These are phyloP conservation scores for Girardia tigrina DNA, from an alignment of 2,888 invertebrate genomes.

Conservation along the genomic window DNA sequence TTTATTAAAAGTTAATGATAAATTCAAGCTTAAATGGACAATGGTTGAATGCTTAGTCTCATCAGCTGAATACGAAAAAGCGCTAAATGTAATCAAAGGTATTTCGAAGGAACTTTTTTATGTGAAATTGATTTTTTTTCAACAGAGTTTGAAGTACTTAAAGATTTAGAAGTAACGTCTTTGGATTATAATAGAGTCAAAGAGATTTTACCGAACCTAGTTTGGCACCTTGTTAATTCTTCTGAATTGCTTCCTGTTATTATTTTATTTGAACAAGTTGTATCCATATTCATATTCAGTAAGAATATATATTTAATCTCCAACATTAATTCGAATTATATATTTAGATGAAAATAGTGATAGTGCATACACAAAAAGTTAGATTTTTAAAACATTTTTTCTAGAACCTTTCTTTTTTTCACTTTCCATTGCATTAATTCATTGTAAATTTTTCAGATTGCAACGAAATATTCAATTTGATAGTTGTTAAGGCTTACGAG, in stretches of 20 bases:
- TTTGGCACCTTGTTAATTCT: not conserved
- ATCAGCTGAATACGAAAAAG: conserved; percentile 1
- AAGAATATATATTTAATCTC: not conserved
- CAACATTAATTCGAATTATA: not conserved
- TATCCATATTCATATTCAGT: not conserved
- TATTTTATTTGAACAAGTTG: not conserved
- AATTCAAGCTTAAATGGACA: conserved; percentile 7
- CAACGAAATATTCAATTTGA: conserved; percentile 1
- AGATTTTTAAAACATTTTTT: not conserved
- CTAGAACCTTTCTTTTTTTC: not conserved
- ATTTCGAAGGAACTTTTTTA: not conserved
- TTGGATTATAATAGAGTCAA: conserved; percentile 3
- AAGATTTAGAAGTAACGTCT: not conserved
- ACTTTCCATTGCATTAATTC: not conserved
- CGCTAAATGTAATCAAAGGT: not conserved
- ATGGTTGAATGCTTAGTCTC: conserved; percentile 4
- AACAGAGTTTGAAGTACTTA: not conserved
- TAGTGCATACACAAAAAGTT: conserved; percentile 10
- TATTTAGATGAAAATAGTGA: not conserved
- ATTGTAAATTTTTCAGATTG: not conserved
- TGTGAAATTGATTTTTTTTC: not conserved
- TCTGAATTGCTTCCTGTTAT: not conserved
- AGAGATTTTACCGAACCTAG: not conserved
- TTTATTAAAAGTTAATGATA: not conserved
- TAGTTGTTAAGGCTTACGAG: conserved; percentile 2